phyloP scores from a whole-genome alignment of 92 coral and sea anemone genomes.

The Blastomussa wellsi region DNA sequence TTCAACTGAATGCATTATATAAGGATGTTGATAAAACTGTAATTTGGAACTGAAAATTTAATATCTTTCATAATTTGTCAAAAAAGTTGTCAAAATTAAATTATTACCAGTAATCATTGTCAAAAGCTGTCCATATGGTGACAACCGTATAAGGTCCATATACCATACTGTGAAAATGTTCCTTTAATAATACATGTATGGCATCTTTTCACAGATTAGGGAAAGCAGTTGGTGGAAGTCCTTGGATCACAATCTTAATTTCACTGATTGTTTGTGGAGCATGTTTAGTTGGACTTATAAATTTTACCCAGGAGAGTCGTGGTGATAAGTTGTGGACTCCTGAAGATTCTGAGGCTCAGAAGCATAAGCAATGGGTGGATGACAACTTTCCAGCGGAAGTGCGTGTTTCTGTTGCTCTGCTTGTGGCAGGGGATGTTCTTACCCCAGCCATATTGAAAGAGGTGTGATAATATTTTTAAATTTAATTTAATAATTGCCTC shows the following conservation, averaged over 20 bases:
- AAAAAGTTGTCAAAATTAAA: no score
- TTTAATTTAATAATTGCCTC: neutral
- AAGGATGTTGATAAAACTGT: no score
- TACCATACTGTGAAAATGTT: no score
- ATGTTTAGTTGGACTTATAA: constrained; percentile 73
- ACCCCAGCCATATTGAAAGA: constrained; percentile 56
- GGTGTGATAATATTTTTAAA: constrained; percentile 7
- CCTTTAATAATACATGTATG: no score
- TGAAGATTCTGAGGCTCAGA: constrained; percentile 64
- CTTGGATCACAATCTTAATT: constrained; percentile 80
- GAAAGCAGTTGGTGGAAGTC: constrained; percentile 77
- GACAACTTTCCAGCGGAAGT: constrained; percentile 72
- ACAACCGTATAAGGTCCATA: no score
- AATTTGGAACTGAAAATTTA: no score
- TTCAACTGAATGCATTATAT: no score
- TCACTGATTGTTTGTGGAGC: constrained; percentile 61
- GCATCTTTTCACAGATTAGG: constrained; percentile 70
- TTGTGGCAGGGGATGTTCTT: constrained; percentile 69
- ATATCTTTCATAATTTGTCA: no score
- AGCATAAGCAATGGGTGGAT: constrained; percentile 80
- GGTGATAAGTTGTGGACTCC: constrained; percentile 93
- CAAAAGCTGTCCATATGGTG: no score
- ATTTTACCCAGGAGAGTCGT: constrained; percentile 76
- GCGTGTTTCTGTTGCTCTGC: constrained; percentile 49
- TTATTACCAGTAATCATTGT: no score